Evolutionary conservation across 2,888 invertebrate species (phyloP).

Genomic region (Elegia similella): DNA sequence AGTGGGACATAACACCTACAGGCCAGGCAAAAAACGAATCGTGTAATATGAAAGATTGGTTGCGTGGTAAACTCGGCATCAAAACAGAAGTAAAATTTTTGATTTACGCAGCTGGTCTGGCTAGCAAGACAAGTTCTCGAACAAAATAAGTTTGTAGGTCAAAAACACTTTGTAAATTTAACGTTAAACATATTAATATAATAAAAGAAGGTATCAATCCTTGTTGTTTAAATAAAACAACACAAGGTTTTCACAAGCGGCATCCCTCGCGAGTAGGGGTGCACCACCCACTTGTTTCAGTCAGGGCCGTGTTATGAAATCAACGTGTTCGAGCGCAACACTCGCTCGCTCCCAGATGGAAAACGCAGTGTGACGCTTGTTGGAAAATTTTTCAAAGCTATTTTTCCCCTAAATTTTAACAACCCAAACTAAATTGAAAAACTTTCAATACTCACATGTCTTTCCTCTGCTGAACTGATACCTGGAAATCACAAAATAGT

Average conservation of each 20-base stretch:
- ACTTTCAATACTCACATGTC: slow-evolving; percentile 75
- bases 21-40: too few relatives aligned
- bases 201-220: background rate
- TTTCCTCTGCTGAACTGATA: slow-evolving; percentile 79
- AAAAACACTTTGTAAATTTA: too few relatives aligned
- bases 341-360: slow-evolving; percentile 71
- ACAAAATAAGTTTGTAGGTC: too few relatives aligned
- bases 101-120: too few relatives aligned
- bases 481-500: slow-evolving; percentile 49
- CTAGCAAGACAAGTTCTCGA: too few relatives aligned
- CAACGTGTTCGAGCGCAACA: slow-evolving; percentile 79
- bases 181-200: too few relatives aligned
- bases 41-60: too few relatives aligned
- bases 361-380: slow-evolving; percentile 62
- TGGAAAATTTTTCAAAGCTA: slow-evolving; percentile 67
- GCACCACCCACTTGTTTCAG: slow-evolving; percentile 78
- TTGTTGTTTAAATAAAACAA: slow-evolving; percentile 12
- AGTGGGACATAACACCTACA: too few relatives aligned
- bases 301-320: slow-evolving; percentile 78
- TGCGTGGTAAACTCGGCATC: too few relatives aligned
- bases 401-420: slow-evolving; percentile 61
- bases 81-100: too few relatives aligned
- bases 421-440: slow-evolving; percentile 56
- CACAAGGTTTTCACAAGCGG: slow-evolving; percentile 13
- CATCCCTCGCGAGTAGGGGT: slow-evolving; percentile 45